Evolutionary conservation across 2,113 vertebrate species (phyloP).

Genomic region (Rutilus rutilus): DNA sequence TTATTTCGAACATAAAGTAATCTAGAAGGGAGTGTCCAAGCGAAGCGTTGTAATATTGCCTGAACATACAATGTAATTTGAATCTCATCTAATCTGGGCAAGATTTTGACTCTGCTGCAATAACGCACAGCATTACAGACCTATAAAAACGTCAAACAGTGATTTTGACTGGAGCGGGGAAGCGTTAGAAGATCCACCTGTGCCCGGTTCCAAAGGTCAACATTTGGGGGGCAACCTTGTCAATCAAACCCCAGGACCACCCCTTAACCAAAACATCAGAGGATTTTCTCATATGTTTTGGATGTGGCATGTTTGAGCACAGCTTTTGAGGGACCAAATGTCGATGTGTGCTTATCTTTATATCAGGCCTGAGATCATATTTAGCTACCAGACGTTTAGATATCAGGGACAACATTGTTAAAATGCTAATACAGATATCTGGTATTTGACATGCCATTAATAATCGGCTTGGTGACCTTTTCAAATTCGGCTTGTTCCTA

Average conservation of each 20-base stretch:
- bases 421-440: conserved; percentile 58
- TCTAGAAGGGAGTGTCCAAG: neutral
- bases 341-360: conserved; percentile 11
- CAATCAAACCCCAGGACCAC: conserved; percentile 38
- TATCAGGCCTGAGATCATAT: conserved; percentile 30
- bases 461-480: conserved; percentile 64
- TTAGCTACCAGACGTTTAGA: conserved; percentile 41
- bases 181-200: conserved; percentile 48
- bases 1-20: neutral
- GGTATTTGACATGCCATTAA: conserved; percentile 63
- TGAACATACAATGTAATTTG: neutral
- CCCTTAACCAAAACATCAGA: conserved; percentile 18
- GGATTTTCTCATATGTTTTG: neutral
- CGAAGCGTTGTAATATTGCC: neutral
- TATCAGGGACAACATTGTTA: conserved; percentile 46
- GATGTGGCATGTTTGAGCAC: neutral
- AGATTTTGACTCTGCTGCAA: neutral
- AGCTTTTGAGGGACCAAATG: neutral
- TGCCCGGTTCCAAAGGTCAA: conserved; percentile 47
- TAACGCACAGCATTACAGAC: neutral
- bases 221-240: conserved; percentile 34
- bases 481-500: conserved; percentile 55
- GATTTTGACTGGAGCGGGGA: conserved; percentile 27
- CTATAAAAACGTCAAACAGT: conserved; percentile 7
- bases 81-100: conserved; percentile 6